phyloP scores from a whole-genome alignment of 2,113 vertebrate genomes.

The Stomatorhinus ivindoensis region DNA sequence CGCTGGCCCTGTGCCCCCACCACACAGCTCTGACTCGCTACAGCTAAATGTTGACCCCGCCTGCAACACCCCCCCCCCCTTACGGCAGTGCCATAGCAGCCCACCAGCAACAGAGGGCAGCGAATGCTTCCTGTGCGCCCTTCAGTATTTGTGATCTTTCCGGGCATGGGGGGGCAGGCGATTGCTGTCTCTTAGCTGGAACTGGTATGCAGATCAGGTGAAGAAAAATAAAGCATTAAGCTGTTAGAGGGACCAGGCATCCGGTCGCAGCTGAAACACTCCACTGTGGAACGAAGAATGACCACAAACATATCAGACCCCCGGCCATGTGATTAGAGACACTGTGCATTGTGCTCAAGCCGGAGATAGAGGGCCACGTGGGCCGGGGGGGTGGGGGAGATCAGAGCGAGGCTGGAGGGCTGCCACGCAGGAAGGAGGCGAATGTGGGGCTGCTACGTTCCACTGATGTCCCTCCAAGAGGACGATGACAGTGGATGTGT shows the following conservation, averaged over 20 bases:
- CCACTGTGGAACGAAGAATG: background rate
- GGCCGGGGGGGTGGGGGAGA: background rate
- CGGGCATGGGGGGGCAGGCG: background rate
- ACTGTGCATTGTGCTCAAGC: slow-evolving; percentile 15
- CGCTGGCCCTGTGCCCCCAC: background rate
- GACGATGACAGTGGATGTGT: slow-evolving; percentile 40
- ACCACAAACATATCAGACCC: background rate
- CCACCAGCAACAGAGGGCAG: background rate
- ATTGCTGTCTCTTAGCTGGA: background rate
- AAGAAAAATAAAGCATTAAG: background rate
- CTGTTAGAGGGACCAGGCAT: background rate
- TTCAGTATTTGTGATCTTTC: background rate
- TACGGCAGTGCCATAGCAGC: background rate
- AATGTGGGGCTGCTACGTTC: slow-evolving; percentile 31
- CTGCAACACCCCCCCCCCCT: background rate
- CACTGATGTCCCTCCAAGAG: slow-evolving; percentile 37
- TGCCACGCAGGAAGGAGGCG: background rate
- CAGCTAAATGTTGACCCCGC: background rate
- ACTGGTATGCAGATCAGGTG: background rate
- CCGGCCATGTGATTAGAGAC: background rate
- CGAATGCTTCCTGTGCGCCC: background rate
- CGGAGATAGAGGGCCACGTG: slow-evolving; percentile 44
- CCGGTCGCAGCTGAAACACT: background rate
- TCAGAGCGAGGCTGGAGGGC: slow-evolving; percentile 14
- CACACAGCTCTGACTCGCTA: background rate